Conservation (phyloP, 2,888 invertebrate species). For the Tinea semifulvella region DNA sequence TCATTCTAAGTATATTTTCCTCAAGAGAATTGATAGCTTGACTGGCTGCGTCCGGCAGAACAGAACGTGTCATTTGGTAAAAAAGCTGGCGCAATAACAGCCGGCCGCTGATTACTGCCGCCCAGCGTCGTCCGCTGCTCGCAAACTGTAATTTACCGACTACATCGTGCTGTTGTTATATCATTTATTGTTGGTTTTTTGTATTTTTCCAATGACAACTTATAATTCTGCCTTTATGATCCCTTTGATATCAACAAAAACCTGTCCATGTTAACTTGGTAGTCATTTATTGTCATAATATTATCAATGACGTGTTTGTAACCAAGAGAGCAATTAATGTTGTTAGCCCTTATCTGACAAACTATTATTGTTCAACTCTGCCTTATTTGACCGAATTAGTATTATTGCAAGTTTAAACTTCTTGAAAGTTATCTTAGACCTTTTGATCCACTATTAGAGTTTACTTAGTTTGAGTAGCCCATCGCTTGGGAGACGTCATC, state of each 20-base stretch:
- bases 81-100: constrained; percentile 26
- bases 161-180: constrained; percentile 19
- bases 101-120: constrained; percentile 32
- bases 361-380: no score
- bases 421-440: no score
- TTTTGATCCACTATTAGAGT: not conserved
- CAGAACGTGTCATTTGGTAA: constrained; percentile 38
- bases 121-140: constrained; percentile 17
- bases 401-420: no score
- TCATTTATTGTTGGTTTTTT: constrained; percentile 24
- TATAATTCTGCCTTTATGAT: constrained; percentile 11
- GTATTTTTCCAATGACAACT: constrained; percentile 25
- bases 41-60: constrained; percentile 8
- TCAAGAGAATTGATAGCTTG: not conserved
- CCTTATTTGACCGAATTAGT: no score
- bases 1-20: not conserved
- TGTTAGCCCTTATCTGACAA: no score
- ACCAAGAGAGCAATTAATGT: no score
- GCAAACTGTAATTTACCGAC: constrained; percentile 16
- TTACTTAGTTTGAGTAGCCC: not conserved
- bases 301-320: no score
- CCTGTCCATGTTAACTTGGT: constrained; percentile 17
- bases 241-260: constrained; percentile 17
- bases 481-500: constrained; percentile 16
- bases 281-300: constrained; percentile 18